Evolutionary conservation across 2,113 vertebrate species (phyloP), one percentile per base, ranked within the genome.

Genomic region (Ranitomeya imitator): DNA sequence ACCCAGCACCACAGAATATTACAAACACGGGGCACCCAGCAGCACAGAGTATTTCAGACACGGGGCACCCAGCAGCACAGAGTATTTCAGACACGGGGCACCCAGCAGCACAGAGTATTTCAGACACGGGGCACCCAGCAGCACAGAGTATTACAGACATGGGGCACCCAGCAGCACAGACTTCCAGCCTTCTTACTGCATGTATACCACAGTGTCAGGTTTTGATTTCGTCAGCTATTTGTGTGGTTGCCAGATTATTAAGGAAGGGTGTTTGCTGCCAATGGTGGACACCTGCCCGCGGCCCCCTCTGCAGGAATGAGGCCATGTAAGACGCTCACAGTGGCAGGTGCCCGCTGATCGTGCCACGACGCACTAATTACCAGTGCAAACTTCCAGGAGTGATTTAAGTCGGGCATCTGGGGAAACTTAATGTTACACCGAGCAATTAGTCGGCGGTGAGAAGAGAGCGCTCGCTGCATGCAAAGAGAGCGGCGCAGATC

Each of bases 401-500:
- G 86, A 88, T 74, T 88, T 73, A 82, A 23, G 86, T 63, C 69
- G 60, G 31, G 79, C 86, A 63, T 80, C 79, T 82, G 86, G 65
- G 86, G 55, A 2, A 88, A 60, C 45, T n/a, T 74, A 60, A 59
- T 2, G n/a, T 90, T 67, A 60, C 59, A n/a, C 45, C 0, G 4
- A 89, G 86, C 83, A 85, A 89, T 79, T n/a, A 89, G 79, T 52
- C 85, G 31, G 51, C 73, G 16, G 69, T 87, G 86, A 88, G 52
- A 16, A 26, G 83, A 88, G 54, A 13, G 54, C 37, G n/a, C 45
- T 18, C 37, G 12, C 45, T 51, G 37, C 23, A 67, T 12, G n/a
- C 60, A 83, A 85, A 88, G 89, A 21, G n/a, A 86, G 9, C 85
- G 74, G 82, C 52, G 71, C n/a, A 90, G 92, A 91, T 89, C 86